Evolutionary conservation across 2,113 vertebrate genomes (phyloP), one percentile per base, ranked within the genome.

Genomic region (Mormoops blainvillei): DNA sequence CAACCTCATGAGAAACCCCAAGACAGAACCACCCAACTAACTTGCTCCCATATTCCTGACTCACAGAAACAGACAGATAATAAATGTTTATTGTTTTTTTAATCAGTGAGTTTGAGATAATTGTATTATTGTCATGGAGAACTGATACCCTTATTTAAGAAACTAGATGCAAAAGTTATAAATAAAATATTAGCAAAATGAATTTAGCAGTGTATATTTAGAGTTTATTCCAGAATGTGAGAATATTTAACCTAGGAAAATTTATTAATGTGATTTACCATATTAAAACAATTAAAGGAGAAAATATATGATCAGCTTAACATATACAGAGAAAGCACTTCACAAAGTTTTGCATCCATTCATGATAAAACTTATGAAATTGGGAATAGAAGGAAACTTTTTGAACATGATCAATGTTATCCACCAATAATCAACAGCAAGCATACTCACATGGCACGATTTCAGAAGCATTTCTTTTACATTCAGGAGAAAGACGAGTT

Each of bases 391-490:
- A 77, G 13, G 26, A 83, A 45, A 61, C 36, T 90, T 76, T 85
- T 65, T 85, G 54, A 73, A 77, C 54, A 22, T 14, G 24, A 33
- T 33, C 33, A 92, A 88, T 4, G 12, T 81, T 80, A 87, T 20
- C 48, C 7, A 76, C 45, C 41, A 80, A 45, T 76, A 89, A 87
- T 73, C 73, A 87, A 56, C 1, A 85, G 36, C 63, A 94, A 70
- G 31, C 33, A 61, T 41, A 68, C 2, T 48, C 31, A 70, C 3
- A 88, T 9, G 18, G 33, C 43, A 68, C 38, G 82, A 56, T 74
- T 86, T 85, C 28, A 94, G 58, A 63, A 85, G 52, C 41, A 33
- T 87, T 96, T 86, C 41, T 92, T 95, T 87, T 73, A 83, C 76
- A 86, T 9, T 77, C 14, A 65, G 71, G 45, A 81, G 12, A 65